Conservation (phyloP, 1,140 invertebrate genomes). For the Leptoteleia sp. region DNA sequence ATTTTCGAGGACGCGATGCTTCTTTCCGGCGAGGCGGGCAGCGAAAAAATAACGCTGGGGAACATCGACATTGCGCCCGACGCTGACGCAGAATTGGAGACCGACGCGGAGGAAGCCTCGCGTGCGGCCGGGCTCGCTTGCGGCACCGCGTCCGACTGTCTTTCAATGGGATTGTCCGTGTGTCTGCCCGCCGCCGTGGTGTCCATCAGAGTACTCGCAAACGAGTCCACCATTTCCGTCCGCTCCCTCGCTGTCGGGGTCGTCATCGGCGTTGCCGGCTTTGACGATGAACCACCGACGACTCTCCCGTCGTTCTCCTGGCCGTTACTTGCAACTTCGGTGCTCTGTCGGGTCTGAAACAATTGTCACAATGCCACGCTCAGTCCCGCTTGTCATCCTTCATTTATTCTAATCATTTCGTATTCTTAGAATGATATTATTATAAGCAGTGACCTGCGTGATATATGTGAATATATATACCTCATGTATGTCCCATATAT, state of each 20-base stretch:
- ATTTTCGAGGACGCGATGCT: slow-evolving; percentile 79
- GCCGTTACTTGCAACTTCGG: slow-evolving; percentile 69
- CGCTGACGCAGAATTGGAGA: slow-evolving; percentile 37
- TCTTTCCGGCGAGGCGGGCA: slow-evolving; percentile 72
- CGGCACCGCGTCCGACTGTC: slow-evolving; percentile 13
- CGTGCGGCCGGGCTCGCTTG: slow-evolving; percentile 29
- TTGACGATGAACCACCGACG: slow-evolving; percentile 69
- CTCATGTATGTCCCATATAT: too few relatives aligned
- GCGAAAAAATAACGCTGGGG: slow-evolving; percentile 70
- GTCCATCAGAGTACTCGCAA: slow-evolving; percentile 53
- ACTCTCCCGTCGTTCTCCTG: slow-evolving; percentile 68
- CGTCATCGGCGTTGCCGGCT: slow-evolving; percentile 65
- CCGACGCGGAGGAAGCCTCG: slow-evolving; percentile 42
- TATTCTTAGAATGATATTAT: too few relatives aligned
- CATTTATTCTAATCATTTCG: too few relatives aligned
- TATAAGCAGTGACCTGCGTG: too few relatives aligned
- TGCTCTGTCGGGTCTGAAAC: slow-evolving; percentile 78
- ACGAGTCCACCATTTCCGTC: slow-evolving; percentile 60
- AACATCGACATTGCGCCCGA: slow-evolving; percentile 52
- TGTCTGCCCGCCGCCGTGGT: slow-evolving; percentile 42
- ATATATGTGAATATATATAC: too few relatives aligned
- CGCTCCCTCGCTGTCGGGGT: slow-evolving; percentile 62
- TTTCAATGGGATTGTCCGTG: slow-evolving; percentile 35
- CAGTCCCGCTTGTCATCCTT: too few relatives aligned
- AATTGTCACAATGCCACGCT: too few relatives aligned